Percentiles rank a stretch among this genome's conserved stretches.
These are phyloP conservation scores for Gonatopus flavifemur DNA, from an alignment of 1,140 invertebrate species.

Conservation along the genomic window DNA sequence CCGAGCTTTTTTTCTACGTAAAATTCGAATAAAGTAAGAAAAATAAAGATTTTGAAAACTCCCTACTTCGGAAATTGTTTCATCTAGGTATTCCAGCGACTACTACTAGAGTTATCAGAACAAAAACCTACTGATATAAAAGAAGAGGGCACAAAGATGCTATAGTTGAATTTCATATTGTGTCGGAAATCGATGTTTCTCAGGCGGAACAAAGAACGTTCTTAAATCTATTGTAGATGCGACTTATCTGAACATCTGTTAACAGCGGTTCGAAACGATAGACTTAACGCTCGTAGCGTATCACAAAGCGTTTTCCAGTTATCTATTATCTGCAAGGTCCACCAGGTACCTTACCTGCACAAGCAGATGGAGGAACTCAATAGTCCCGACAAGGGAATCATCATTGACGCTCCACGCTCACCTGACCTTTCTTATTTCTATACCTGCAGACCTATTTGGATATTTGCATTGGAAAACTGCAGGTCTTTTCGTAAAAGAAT, in stretches of 20 bases:
- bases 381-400: constrained; percentile 39
- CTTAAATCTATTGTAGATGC: constrained; percentile 44
- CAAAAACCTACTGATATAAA: constrained; percentile 26
- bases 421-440: constrained; percentile 40
- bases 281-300: constrained; percentile 37
- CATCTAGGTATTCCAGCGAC: too few relatives aligned
- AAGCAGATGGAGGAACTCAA: constrained; percentile 52
- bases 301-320: constrained; percentile 50
- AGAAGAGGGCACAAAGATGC: constrained; percentile 30
- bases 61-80: neutral
- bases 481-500: constrained; percentile 20
- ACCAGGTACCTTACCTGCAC: constrained; percentile 50
- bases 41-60: too few relatives aligned
- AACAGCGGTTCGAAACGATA: constrained; percentile 50
- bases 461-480: constrained; percentile 43
- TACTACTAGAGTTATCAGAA: constrained; percentile 27
- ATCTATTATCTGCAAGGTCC: constrained; percentile 53
- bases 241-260: constrained; percentile 54
- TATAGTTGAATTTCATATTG: constrained; percentile 18
- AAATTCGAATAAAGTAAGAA: too few relatives aligned
- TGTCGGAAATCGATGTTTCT: constrained; percentile 15
- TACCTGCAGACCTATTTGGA: constrained; percentile 33
- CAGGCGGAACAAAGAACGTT: constrained; percentile 33
- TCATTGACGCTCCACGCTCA: constrained; percentile 42
- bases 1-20: neutral